Base-by-base conservation (phyloP, 2,797 vertebrate species). In the Peromyscus eremicus region DNA sequence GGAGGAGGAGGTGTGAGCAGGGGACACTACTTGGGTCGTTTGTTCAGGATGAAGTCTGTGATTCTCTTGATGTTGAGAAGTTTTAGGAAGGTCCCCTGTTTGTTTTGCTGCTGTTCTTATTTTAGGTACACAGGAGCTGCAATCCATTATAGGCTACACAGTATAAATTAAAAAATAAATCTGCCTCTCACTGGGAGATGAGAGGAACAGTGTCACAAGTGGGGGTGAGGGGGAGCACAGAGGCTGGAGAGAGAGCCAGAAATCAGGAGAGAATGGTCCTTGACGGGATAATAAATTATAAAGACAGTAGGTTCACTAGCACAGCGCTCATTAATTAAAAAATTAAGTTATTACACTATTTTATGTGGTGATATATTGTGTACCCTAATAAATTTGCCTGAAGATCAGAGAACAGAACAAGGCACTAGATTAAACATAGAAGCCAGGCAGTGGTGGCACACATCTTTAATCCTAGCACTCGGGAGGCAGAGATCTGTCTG, bases 101-200 rank as follows among this genome's bases (percentile, higher is more conserved):
- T 62, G 64, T 71, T 70, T 80, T 2, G 27, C 68, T 29, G 14
- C 86, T 79, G 16, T 76, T 57, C 73, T 89, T 75, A 84, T 46
- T 81, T 71, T 66, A 55, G 89, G 66, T 7, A 13, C 29, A 11
- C 16, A 68, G 64, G 37, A 87, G 37, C 55, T 86, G 34, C 21
- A 16, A 62, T 66, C 76, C 68, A 23, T 93, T 87, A 90, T 87
- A 37, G 5, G 13, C 34, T 71, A 9, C 4, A 23, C 3, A 13
- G 57, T 79, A 49, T 68, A 90, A 90, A 80, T 96, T 71, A 81
- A 79, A 66, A 80, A 21, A 43, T 25, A 84, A 92, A 75, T 75
- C 84, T 94, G 16, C 32, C 46, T 94, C 9, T 94, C 46, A 27
- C 40, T 46, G 79, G 85, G 88, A 91, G 60, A 34, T 2, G 64